A percentile compares a stretch with the other conserved stretches of the same genome.
Conservation (phyloP, 2,888 invertebrate genomes). For the Hemistola chrysoprasaria region DNA sequence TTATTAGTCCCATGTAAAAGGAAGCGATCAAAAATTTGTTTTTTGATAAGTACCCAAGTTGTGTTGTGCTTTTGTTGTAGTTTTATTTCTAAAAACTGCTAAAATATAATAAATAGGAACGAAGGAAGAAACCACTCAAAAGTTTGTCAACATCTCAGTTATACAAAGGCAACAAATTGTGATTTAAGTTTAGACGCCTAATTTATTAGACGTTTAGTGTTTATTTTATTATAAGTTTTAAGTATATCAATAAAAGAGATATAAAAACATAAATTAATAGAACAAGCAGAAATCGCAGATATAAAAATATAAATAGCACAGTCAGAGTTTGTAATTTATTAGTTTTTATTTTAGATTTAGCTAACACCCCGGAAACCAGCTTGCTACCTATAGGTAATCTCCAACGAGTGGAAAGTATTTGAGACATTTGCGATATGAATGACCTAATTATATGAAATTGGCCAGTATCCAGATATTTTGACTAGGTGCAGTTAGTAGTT, state of each 20-base stretch:
- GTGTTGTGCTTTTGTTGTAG: too few species aligned
- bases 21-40: too few species aligned
- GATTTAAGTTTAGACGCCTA: not conserved
- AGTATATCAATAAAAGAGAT: slow-evolving; percentile 9
- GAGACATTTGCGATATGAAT: slow-evolving; percentile 56
- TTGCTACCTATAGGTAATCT: slow-evolving; percentile 12
- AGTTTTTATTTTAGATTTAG: slow-evolving; percentile 26
- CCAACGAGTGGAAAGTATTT: slow-evolving; percentile 41
- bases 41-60: too few species aligned
- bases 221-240: not conserved
- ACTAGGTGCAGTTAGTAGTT: slow-evolving; percentile 56
- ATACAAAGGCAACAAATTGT: too few species aligned
- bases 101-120: too few species aligned
- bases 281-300: not conserved
- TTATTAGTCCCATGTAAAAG: too few species aligned
- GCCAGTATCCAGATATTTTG: slow-evolving; percentile 51
- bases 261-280: slow-evolving; percentile 1
- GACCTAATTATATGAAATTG: slow-evolving; percentile 63
- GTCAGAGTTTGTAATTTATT: slow-evolving; percentile 5
- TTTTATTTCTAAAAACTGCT: too few species aligned
- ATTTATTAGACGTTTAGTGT: not conserved
- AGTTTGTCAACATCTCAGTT: too few species aligned
- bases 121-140: too few species aligned
- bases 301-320: not conserved
- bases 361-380: slow-evolving; percentile 32